Evolutionary conservation across 2,888 invertebrate species (phyloP).

Genomic region (Troides oblongomaculatus): DNA sequence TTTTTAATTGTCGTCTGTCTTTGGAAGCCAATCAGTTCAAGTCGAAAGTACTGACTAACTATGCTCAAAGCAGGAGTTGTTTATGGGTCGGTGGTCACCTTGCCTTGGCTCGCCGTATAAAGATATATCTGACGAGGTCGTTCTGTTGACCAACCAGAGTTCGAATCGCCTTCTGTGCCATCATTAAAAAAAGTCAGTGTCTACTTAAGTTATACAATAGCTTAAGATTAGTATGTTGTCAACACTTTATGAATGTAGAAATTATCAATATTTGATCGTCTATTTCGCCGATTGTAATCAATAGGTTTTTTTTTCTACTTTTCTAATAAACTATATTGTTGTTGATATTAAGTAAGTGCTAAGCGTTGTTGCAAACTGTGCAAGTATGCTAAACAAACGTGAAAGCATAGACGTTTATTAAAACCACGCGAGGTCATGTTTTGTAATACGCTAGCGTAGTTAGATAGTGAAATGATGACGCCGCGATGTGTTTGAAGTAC

Average conservation of each 20-base stretch:
- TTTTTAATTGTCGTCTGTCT: not conserved
- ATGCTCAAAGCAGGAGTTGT: slow-evolving; percentile 46
- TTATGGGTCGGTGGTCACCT: slow-evolving; percentile 62
- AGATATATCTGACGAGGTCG: slow-evolving; percentile 71
- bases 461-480: slow-evolving; percentile 27
- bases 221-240: not conserved
- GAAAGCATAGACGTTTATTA: slow-evolving; percentile 30
- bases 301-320: not conserved
- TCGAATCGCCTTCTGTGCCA: slow-evolving; percentile 55
- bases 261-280: no score
- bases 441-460: slow-evolving; percentile 24
- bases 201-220: no score
- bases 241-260: no score
- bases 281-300: no score
- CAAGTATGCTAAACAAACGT: slow-evolving; percentile 19
- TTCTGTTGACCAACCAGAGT: slow-evolving; percentile 55
- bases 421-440: slow-evolving; percentile 26
- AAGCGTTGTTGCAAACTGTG: slow-evolving; percentile 14
- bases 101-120: slow-evolving; percentile 69
- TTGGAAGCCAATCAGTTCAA: no score
- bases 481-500: slow-evolving; percentile 7
- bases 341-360: slow-evolving; percentile 20
- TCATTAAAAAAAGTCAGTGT: slow-evolving; percentile 36
- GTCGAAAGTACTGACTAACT: slow-evolving; percentile 4
- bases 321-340: slow-evolving; percentile 21